Conservation (phyloP, 1,140 invertebrate species). For the Drosophila melanica region DNA sequence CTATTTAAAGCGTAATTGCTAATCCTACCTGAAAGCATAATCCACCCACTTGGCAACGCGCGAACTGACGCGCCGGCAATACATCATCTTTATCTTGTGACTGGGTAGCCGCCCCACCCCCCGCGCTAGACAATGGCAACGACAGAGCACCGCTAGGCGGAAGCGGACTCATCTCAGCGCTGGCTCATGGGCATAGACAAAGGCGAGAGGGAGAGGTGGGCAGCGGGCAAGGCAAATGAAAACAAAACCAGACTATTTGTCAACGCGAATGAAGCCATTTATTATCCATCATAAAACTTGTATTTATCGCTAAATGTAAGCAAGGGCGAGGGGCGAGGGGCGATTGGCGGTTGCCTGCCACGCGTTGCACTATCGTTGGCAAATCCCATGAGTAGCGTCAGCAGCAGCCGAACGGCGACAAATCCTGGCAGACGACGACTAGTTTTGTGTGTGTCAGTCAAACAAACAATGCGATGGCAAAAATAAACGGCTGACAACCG, state of each 20-base stretch:
- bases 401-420: slow-evolving; percentile 44
- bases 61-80: slow-evolving; percentile 57
- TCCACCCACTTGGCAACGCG: slow-evolving; percentile 73
- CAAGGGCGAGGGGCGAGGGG: slow-evolving; percentile 7
- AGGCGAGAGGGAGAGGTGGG: slow-evolving; percentile 4
- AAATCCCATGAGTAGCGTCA: slow-evolving; percentile 51
- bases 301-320: slow-evolving; percentile 78
- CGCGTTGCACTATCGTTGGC: slow-evolving; percentile 33
- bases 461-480: slow-evolving; percentile 72
- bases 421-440: slow-evolving; percentile 70
- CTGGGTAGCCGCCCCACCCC: slow-evolving; percentile 9
- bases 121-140: slow-evolving; percentile 31
- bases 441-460: slow-evolving; percentile 71
- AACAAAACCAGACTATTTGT: slow-evolving; percentile 81
- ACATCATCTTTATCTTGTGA: slow-evolving; percentile 76
- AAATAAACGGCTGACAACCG: slow-evolving; percentile 47
- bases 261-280: slow-evolving; percentile 84
- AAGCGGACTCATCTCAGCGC: slow-evolving; percentile 16
- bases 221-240: slow-evolving; percentile 69
- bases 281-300: slow-evolving; percentile 84
- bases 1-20: slow-evolving; percentile 82
- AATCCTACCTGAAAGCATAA: slow-evolving; percentile 81
- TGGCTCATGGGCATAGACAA: slow-evolving; percentile 26
- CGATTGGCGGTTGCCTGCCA: slow-evolving; percentile 32
- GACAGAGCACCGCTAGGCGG: slow-evolving; percentile 23